Evolutionary conservation across 2,888 invertebrate species (phyloP), one percentile per base, ranked within the genome.

Genomic region (Polyommatus iphigenia): DNA sequence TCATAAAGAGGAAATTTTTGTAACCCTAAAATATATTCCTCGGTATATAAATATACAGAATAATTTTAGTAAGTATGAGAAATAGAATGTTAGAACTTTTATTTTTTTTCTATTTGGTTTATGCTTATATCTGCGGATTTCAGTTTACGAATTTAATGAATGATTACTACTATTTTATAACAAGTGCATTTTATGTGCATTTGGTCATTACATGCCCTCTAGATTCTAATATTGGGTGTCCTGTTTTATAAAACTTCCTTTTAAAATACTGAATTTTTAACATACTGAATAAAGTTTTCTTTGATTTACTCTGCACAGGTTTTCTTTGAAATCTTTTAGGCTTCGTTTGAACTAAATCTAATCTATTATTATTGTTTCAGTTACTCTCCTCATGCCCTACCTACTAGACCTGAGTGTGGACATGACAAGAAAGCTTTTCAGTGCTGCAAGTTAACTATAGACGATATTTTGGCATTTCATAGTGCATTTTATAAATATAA

Each of bases 401-500:
- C 32, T 41, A 72, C 72, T 36, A 72, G 41, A 72, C 72, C 72
- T 36, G 41, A 41, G 41, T 41, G 41, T 72, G 72, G n/a, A 72
- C 72, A 72, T 29, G 36, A 41, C 41, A 72, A 32, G 72, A 72
- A 72, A 46, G 76, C 76, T 67, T 78, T 76, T 71, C 76, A 76
- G 67, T 78, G 78, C 76, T 41, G 41, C 41, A 72, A 32, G 41
- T 41, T 72, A 76, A 78, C 78, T 78, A 57, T 78, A 32, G 76
- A 71, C 20, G 76, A 78, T 78, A 76, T 76, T 75, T 54, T 71
- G 50, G 50, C 71, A 76, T 79, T 79, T 78, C 78, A 79, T 32
- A 77, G 36, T 76, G 71, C 77, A 41, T 79, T 76, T 79, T 79
- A 79, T 78, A 79, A 78, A 78, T 78, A 79, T 72, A 78, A 76